A percentile compares a stretch with the other conserved stretches of the same genome.
Evolutionary conservation across 2,888 invertebrate species (phyloP).

Genomic region (Gryllus longicercus): DNA sequence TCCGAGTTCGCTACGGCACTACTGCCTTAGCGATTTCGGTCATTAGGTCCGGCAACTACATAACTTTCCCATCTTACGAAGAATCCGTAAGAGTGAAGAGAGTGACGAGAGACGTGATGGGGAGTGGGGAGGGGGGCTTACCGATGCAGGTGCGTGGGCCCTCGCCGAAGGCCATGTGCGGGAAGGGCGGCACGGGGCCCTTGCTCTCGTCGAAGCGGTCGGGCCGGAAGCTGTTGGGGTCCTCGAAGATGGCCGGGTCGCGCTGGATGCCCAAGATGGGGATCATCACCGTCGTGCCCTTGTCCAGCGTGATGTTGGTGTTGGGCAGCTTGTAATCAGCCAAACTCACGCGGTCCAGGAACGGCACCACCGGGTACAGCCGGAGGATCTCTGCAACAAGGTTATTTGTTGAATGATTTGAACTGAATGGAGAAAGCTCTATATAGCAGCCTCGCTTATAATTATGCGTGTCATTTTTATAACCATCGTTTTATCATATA

Average conservation of each 20-base stretch:
- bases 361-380: conserved; percentile 12
- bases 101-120: too few species aligned
- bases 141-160: conserved; percentile 31
- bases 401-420: too few species aligned
- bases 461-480: too few species aligned
- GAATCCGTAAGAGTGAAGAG: too few species aligned
- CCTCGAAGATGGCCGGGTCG: conserved; percentile 21
- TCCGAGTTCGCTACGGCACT: too few species aligned
- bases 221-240: conserved; percentile 27
- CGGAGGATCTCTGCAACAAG: conserved; percentile 9
- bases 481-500: too few species aligned
- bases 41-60: too few species aligned
- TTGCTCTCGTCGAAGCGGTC: conserved; percentile 32
- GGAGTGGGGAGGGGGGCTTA: not conserved
- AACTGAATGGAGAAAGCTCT: too few species aligned
- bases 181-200: not conserved
- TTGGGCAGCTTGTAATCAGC: conserved; percentile 39
- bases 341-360: conserved; percentile 42
- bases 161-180: conserved; percentile 27
- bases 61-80: too few species aligned
- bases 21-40: too few species aligned
- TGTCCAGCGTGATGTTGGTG: not conserved
- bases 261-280: conserved; percentile 11
- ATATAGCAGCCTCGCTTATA: too few species aligned
- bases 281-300: conserved; percentile 4